Percentiles rank a stretch among this genome's conserved stretches.
Conservation (phyloP, 2,113 vertebrate species). For the Hyperopisus bebe region DNA sequence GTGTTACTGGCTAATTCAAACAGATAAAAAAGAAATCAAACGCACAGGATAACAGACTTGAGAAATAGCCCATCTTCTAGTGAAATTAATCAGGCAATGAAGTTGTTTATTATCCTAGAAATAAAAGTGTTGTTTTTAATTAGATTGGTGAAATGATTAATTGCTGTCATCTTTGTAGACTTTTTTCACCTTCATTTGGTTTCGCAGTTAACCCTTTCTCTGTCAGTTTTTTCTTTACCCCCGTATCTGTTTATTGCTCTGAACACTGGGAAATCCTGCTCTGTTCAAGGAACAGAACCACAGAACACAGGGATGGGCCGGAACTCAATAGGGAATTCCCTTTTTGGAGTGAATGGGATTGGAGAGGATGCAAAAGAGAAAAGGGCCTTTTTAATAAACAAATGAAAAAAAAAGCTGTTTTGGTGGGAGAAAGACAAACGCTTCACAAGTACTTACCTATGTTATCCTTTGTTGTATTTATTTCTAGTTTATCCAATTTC, state of each 20-base stretch:
- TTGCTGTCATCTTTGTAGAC: slow-evolving; percentile 1
- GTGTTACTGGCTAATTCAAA: slow-evolving; percentile 12
- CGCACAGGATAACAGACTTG: neutral
- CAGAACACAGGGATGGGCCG: neutral
- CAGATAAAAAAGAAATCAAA: neutral
- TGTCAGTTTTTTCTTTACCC: neutral
- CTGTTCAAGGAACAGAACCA: neutral
- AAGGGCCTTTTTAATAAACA: neutral
- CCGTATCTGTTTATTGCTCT: neutral
- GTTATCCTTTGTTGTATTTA: neutral
- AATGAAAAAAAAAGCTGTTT: neutral
- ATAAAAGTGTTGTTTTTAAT: slow-evolving; percentile 17
- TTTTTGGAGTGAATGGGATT: neutral
- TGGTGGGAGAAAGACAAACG: neutral
- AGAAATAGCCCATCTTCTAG: slow-evolving; percentile 12
- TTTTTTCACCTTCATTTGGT: neutral
- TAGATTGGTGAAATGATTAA: slow-evolving; percentile 17
- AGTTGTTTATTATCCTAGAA: slow-evolving; percentile 20
- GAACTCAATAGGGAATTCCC: neutral
- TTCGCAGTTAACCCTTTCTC: slow-evolving; percentile 2
- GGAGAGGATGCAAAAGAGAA: neutral
- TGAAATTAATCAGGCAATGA: slow-evolving; percentile 15
- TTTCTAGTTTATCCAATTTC: neutral
- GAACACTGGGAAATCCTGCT: neutral
- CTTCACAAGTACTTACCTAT: neutral